phyloP scores from a whole-genome alignment of 2,888 invertebrate species.

The Microctonus hyperodae region DNA sequence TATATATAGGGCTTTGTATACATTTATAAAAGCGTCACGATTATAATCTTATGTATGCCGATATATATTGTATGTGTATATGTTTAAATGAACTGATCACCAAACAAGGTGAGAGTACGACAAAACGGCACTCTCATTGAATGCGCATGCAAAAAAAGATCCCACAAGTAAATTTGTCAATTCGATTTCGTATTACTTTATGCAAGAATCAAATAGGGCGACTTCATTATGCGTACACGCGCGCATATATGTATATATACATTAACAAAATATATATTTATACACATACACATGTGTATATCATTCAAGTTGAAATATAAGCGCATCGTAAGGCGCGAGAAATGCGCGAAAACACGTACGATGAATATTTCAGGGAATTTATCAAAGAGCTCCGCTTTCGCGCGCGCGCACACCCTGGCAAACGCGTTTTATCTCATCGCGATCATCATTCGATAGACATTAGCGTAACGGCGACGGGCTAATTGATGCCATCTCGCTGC shows the following conservation, averaged over 20 bases:
- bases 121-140: neutral
- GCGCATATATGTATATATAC: constrained; percentile 16
- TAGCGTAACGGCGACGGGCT: constrained; percentile 32
- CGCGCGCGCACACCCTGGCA: constrained; percentile 6
- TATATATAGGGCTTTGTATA: neutral
- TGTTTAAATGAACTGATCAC: neutral
- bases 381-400: constrained; percentile 21
- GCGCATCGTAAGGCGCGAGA: constrained; percentile 15
- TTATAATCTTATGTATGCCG: constrained; percentile 1
- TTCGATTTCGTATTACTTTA: neutral
- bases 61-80: neutral
- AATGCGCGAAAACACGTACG: constrained; percentile 12
- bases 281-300: constrained; percentile 8
- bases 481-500: constrained; percentile 36
- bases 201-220: neutral
- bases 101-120: neutral
- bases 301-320: neutral
- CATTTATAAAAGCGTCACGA: neutral
- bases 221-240: constrained; percentile 20
- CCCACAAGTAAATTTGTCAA: constrained; percentile 16
- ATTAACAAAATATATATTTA: too few relatives aligned
- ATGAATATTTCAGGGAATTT: constrained; percentile 33
- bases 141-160: neutral
- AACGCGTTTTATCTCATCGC: constrained; percentile 30
- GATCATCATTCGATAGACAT: constrained; percentile 36